Evolutionary conservation across 2,113 vertebrate species (phyloP).

Genomic region (Reinhardtius hippoglossoides): DNA sequence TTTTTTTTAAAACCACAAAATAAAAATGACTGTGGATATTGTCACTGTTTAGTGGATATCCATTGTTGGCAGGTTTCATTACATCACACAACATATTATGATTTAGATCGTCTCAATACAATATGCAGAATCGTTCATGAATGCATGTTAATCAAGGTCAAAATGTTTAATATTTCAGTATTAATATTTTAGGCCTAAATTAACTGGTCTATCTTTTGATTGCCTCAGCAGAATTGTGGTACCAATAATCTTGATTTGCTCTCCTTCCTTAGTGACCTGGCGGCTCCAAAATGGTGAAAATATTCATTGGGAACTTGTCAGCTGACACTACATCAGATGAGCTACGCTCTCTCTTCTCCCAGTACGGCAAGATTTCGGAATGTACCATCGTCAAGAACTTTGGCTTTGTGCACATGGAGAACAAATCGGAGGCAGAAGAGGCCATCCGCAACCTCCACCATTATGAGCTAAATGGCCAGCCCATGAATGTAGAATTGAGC

Average conservation of each 20-base stretch:
- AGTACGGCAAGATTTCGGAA: slow-evolving; percentile 95
- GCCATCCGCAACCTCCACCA: slow-evolving; percentile 95
- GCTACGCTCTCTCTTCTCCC: slow-evolving; percentile 92
- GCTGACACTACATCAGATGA: slow-evolving; percentile 92
- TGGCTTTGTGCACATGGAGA: slow-evolving; percentile 96
- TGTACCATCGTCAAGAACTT: slow-evolving; percentile 98
- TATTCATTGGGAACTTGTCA: slow-evolving; percentile 96
- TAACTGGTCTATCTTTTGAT: neutral
- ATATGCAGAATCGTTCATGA: too few species aligned
- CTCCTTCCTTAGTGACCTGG: slow-evolving; percentile 37
- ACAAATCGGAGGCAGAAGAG: slow-evolving; percentile 90
- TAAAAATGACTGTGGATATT: too few species aligned
- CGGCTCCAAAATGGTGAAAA: slow-evolving; percentile 91
- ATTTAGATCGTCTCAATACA: too few species aligned
- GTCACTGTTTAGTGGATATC: too few species aligned
- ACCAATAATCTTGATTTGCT: neutral
- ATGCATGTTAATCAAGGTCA: too few species aligned
- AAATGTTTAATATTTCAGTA: neutral
- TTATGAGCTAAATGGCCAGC: slow-evolving; percentile 92
- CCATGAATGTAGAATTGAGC: slow-evolving; percentile 95
- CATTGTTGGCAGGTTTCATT: too few species aligned
- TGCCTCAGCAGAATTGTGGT: neutral
- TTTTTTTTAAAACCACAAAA: too few species aligned
- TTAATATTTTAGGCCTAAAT: neutral
- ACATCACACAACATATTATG: too few species aligned